phyloP scores from a whole-genome alignment of 2,797 vertebrate species.

The Danio jaintianensis region DNA sequence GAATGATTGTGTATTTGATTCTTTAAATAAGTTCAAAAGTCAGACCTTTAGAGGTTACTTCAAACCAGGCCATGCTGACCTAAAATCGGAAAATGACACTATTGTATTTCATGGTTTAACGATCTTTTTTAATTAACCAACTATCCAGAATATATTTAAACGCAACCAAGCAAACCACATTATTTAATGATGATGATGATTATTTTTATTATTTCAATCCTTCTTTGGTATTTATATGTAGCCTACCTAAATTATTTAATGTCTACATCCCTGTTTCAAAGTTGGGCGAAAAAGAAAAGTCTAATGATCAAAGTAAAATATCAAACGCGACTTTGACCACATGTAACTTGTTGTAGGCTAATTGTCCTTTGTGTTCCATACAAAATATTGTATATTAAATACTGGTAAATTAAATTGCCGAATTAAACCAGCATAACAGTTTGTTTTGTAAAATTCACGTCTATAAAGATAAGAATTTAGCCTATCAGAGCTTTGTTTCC shows the following conservation, averaged over 20 bases:
- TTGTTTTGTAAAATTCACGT: background rate
- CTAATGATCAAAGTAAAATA: background rate
- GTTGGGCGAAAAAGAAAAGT: background rate
- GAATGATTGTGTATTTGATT: too few relatives aligned
- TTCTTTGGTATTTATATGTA: background rate
- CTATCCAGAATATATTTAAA: background rate
- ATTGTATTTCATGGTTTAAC: background rate
- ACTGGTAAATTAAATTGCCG: background rate
- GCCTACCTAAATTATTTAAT: background rate
- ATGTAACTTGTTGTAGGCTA: background rate
- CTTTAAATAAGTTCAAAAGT: background rate
- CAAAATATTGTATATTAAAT: background rate
- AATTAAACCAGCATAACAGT: background rate
- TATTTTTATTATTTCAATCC: background rate
- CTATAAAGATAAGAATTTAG: too few relatives aligned
- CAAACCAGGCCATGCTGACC: too few relatives aligned
- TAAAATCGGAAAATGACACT: background rate
- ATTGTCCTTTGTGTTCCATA: background rate
- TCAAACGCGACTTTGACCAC: background rate
- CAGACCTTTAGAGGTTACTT: background rate
- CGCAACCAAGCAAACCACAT: background rate
- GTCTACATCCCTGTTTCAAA: background rate
- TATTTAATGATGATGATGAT: too few relatives aligned
- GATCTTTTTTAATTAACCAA: background rate
- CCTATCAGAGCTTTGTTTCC: too few relatives aligned